Evolutionary conservation across 1,140 invertebrate species (phyloP).

Genomic region (Bombus consobrinus): DNA sequence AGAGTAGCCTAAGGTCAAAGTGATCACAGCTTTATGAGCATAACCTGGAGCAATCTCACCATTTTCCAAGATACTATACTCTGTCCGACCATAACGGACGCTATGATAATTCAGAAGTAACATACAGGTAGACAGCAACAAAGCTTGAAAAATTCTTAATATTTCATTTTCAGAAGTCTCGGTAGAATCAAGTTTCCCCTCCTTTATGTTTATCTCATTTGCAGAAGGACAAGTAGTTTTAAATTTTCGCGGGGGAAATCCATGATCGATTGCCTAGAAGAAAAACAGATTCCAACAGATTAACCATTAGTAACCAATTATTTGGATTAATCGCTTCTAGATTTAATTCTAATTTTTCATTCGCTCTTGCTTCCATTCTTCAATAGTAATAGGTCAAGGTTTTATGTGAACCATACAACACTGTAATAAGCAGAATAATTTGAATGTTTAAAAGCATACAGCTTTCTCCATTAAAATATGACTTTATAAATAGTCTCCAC

Average conservation of each 20-base stretch:
- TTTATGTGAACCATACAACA: too few species aligned
- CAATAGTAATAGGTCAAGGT: too few species aligned
- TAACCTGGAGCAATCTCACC: conserved; percentile 63
- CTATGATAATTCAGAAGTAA: conserved; percentile 67
- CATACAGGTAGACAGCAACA: conserved; percentile 58
- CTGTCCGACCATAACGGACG: conserved; percentile 57
- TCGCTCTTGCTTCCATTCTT: too few species aligned
- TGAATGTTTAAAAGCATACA: too few species aligned
- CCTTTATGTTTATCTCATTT: neutral
- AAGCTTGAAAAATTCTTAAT: conserved; percentile 60
- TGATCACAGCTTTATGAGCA: conserved; percentile 58
- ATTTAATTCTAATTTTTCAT: neutral
- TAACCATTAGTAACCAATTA: too few species aligned
- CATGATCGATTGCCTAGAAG: conserved; percentile 31
- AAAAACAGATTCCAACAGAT: neutral
- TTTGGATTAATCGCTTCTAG: neutral
- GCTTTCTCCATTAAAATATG: too few species aligned
- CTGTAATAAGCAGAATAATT: neutral
- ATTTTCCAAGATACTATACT: conserved; percentile 71
- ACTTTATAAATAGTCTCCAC: too few species aligned
- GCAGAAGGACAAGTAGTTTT: neutral
- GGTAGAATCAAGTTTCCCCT: conserved; percentile 19
- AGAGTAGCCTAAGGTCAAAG: conserved; percentile 70
- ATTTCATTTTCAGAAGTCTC: conserved; percentile 46
- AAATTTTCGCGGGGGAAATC: neutral